Evolutionary conservation across 1,140 invertebrate species (phyloP).

Genomic region (Capitella teleta): DNA sequence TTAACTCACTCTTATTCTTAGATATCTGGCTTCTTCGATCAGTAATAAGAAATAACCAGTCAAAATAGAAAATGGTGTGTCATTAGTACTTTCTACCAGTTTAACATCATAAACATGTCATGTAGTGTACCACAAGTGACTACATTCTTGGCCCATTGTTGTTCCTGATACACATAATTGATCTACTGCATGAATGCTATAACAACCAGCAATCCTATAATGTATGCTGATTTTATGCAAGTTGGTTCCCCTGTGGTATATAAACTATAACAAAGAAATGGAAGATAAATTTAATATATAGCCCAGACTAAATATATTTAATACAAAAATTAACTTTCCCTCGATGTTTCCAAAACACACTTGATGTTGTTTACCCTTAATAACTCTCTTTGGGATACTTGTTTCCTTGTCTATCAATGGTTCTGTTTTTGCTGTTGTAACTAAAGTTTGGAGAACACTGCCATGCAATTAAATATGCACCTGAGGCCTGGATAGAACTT

Average conservation of each 20-base stretch:
- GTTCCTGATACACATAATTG: not conserved
- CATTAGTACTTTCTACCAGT: not conserved
- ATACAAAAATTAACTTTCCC: not conserved
- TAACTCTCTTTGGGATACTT: not conserved
- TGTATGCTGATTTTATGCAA: not conserved
- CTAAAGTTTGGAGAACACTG: too few species aligned
- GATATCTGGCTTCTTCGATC: too few species aligned
- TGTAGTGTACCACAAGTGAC: not conserved
- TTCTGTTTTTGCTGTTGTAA: not conserved
- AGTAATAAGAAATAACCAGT: too few species aligned
- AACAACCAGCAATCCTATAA: not conserved
- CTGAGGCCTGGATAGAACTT: too few species aligned
- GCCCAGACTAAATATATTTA: not conserved
- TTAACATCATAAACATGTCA: not conserved
- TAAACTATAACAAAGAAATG: not conserved
- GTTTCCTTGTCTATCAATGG: not conserved
- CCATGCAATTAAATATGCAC: too few species aligned
- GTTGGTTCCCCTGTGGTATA: not conserved
- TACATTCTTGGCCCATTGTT: not conserved
- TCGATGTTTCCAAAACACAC: not conserved
- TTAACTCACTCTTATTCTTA: too few species aligned
- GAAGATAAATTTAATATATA: not conserved
- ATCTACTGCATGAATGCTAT: too few species aligned
- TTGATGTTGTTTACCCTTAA: too few species aligned
- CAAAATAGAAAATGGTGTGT: not conserved